Base-by-base conservation (phyloP, 2,113 vertebrate species). In the Phycodurus eques region DNA sequence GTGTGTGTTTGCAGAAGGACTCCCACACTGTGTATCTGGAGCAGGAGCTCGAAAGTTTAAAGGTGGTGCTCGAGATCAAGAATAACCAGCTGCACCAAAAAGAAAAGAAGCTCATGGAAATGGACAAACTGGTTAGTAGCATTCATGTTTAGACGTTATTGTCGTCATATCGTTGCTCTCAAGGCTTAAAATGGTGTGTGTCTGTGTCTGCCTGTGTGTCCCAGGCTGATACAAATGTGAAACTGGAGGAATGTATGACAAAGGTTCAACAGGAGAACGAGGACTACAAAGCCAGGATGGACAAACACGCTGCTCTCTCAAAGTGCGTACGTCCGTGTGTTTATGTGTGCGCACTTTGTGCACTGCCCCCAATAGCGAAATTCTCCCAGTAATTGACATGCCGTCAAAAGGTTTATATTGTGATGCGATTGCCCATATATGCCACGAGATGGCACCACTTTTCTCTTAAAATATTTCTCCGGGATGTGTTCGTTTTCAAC, bases 1-100 rank as follows among this genome's bases (percentile, higher is more conserved):
- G 1, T 35, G n/a, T 11, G 3, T 72, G 20, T 54, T 9, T 60
- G 72, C 89, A 98, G 96, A 96, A 96, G 92, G 95, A 94, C 74
- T 93, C 96, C 0, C 95, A 95, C 86, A 91, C 95, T 0, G 88
- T 96, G 85, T 98, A 96, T 76, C 89, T 99, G 88, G 94, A 98
- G 89, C 95, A 96, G 78, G 98, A 99, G 80, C 87, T 99, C 81
- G 96, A 98, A 82, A 98, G 97, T 82, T 88, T 99, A 80, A 98
- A 96, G 88, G 98, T 96, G 8, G 98, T 99, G 72, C 75, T 99
- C 72, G 97, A 99, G 71, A 95, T 99, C 66, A 99, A 96, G 91
- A 98, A 95, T 63, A 93, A 95, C 77, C 96, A 97, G 75, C 91
- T 98, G 8, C 96, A 96, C 76, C 91, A 96, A 73, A 96, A 97